Evolutionary conservation across 2,113 vertebrate species (phyloP).

Genomic region (Chrysochloris asiatica): DNA sequence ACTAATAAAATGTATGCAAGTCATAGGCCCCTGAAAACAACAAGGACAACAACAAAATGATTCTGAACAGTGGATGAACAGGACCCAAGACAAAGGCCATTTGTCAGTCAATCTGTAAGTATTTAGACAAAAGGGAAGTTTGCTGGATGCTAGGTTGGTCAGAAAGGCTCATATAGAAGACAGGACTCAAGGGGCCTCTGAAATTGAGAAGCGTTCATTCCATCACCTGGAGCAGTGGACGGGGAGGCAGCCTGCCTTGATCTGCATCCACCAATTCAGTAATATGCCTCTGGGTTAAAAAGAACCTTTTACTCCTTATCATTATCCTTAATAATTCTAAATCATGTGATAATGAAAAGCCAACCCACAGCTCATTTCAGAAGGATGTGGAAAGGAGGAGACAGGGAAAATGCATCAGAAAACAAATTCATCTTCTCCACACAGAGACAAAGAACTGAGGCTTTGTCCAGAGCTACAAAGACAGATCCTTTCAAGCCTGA

Average conservation of each 20-base stretch:
- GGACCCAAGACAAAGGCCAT: neutral
- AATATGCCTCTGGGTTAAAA: constrained; percentile 43
- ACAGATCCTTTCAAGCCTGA: constrained; percentile 49
- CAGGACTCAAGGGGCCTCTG: neutral
- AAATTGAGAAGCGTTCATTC: neutral
- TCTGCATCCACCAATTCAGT: constrained; percentile 27
- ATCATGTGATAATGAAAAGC: constrained; percentile 56
- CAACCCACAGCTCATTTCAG: constrained; percentile 65
- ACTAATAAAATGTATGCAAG: neutral
- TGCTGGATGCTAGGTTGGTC: neutral
- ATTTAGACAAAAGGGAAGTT: neutral
- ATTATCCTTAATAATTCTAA: constrained; percentile 66
- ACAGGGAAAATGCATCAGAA: constrained; percentile 57
- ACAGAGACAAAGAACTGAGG: constrained; percentile 54
- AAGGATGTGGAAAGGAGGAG: constrained; percentile 28
- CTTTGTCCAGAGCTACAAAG: constrained; percentile 51
- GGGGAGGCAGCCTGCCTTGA: neutral
- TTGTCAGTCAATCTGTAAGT: neutral
- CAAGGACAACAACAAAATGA: neutral
- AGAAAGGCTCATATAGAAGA: neutral
- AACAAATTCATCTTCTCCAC: constrained; percentile 76
- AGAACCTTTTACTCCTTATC: constrained; percentile 62
- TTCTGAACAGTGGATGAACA: neutral
- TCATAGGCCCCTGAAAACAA: neutral
- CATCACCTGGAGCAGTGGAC: neutral